Evolutionary conservation across 1,140 invertebrate genomes (phyloP), one percentile per base, ranked within the genome.

Genomic region (Alviniconcha marisindica): DNA sequence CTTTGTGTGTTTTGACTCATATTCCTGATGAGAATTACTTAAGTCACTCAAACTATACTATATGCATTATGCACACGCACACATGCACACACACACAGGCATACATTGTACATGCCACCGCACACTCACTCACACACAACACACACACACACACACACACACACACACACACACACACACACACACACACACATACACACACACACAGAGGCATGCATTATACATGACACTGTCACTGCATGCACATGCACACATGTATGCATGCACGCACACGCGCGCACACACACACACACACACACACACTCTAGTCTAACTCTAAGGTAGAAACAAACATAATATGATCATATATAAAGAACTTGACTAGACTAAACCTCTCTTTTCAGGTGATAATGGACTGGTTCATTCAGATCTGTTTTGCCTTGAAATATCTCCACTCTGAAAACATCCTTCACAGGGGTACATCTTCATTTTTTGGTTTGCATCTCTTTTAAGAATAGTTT

Each of bases 391-490:
- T 94, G 24, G 91, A 93, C 79, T 95, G 94, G 94, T 94, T 94
- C 91, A 89, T 92, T 21, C 94, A 94, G 87, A 91, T 94, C 21
- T 92, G 92, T 81, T 86, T 93, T 56, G 94, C 93, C 12, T 82
- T 94, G 15, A 92, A 93, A 71, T 94, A 94, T 86, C 93, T 94
- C 44, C 94, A 94, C 86, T 90, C 91, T 77, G 84, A 91, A 56
- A 93, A 93, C 44, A 93, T 95, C 80, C 89, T 95, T 2, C 94
- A 95, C 83, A 91, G 94, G 88, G 94, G 94, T 91, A 93, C n/a
- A n/a, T n/a, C n/a, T n/a, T n/a, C n/a, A n/a, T n/a, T n/a, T n/a
- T n/a, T n/a, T n/a, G n/a, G n/a, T n/a, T n/a, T n/a, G n/a, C n/a
- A n/a, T n/a, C n/a, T n/a, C n/a, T n/a, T n/a, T n/a, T n/a, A n/a